Conservation (phyloP, 53 echinoderm and acorn worm species). For the Hippasteria phrygiana region DNA sequence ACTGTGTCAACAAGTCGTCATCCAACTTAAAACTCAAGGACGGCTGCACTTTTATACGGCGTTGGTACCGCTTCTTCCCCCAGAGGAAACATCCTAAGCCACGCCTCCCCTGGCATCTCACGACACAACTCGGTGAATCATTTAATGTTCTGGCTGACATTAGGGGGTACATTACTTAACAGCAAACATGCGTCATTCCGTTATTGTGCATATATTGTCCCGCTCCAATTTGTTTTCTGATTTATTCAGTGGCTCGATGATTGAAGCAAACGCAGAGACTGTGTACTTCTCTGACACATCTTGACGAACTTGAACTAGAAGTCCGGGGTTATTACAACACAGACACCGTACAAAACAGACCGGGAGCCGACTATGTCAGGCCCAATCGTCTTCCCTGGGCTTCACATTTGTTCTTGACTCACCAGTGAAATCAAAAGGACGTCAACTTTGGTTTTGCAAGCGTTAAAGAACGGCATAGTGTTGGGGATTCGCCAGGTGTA, state of each 20-base stretch:
- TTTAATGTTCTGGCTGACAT: neutral
- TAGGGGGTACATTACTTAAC: too few species aligned
- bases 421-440: too few species aligned
- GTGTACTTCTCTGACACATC: neutral
- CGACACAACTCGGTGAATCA: neutral
- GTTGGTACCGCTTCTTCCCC: neutral
- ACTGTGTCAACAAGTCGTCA: neutral
- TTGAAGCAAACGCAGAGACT: neutral
- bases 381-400: neutral
- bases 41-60: neutral
- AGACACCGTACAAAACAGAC: neutral
- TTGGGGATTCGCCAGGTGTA: too few species aligned
- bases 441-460: too few species aligned
- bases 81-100: neutral
- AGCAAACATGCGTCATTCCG: neutral
- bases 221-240: neutral
- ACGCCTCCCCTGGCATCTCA: conserved; percentile 5
- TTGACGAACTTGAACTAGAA: neutral
- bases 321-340: neutral
- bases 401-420: neutral
- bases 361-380: neutral
- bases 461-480: too few species aligned
- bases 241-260: neutral
- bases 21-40: neutral
- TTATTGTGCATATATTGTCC: neutral